These are phyloP conservation scores for Plectropomus leopardus DNA, from an alignment of 2,113 vertebrate species.

Conservation along the genomic window DNA sequence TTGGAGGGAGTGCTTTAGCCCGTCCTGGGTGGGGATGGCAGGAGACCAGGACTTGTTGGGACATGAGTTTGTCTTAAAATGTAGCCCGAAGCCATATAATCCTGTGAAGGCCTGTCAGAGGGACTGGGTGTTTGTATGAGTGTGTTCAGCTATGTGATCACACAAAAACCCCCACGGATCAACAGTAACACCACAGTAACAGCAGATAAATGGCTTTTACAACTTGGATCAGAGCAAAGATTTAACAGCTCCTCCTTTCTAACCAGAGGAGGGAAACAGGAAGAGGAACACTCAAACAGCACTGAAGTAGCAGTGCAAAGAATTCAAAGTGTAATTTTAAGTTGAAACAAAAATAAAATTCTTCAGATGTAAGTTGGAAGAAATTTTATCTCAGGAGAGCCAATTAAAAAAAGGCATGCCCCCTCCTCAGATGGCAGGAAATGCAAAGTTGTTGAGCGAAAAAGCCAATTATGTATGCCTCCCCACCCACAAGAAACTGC, in stretches of 20 bases:
- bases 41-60: constrained; percentile 54
- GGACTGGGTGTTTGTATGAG: constrained; percentile 6
- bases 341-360: not conserved
- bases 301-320: no score
- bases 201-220: not conserved
- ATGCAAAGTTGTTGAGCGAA: not conserved
- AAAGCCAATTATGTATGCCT: not conserved
- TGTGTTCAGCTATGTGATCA: constrained; percentile 13
- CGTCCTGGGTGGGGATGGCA: not conserved
- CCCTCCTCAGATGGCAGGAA: not conserved
- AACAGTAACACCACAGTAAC: not conserved
- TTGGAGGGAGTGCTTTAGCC: constrained; percentile 37
- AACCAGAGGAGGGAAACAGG: not conserved
- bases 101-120: constrained; percentile 52
- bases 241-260: not conserved
- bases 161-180: not conserved
- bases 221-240: not conserved
- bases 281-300: not conserved
- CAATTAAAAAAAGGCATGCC: not conserved
- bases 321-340: not conserved
- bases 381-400: not conserved
- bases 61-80: constrained; percentile 61
- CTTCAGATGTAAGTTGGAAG: not conserved
- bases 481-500: no score
- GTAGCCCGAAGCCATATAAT: constrained; percentile 50